Base-by-base conservation (phyloP, 1,140 invertebrate genomes). In the Trachymyrmex septentrionalis region DNA sequence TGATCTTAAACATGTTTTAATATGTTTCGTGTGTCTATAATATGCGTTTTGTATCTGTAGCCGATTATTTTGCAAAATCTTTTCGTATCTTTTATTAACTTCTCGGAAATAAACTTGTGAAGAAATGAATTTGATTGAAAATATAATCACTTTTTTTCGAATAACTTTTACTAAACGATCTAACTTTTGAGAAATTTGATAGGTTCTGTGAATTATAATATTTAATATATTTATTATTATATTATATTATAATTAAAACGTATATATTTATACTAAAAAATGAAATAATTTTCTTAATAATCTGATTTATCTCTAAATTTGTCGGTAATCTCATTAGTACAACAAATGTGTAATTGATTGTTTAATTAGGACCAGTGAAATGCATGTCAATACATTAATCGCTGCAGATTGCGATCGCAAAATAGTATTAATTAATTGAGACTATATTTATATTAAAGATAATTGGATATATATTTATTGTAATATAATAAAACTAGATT, bases 151-250 rank as follows among this genome's bases (percentile, higher is more conserved):
- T 59, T 59, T 55, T 50, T 10, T 59, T 55, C 24, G 1, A 69
- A 48, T 24, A 75, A 73, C 19, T 24, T 73, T 73, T 3, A 30
- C 48, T n/a, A 57, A 75, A 24, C 38, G 44, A 75, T 44, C n/a
- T 44, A 19, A 21, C n/a, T 2, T 61, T 24, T 5, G 2, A 61
- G 0, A 24, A 59, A 75, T 16, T 59, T 38, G 61, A 59, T 59
- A 3, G 1, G 4, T 24, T 75, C 34, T 75, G 4, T 75, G 4
- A 38, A 73, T 57, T 57, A 19, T 44, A 75, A 27, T n/a, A 72
- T 73, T 6, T 10, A 66, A 19, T 38, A 38, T 38, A 38, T 30
- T 72, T 6, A 14, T 19, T 55, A 27, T 30, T 72, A 10, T 3
- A n/a, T n/a, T 30, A 27, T 27, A 12, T 73, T 34, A 21, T 50